Percentiles rank a stretch among this genome's conserved stretches.
Conservation (phyloP, 2,113 vertebrate species). For the Callocephalon fimbriatum region DNA sequence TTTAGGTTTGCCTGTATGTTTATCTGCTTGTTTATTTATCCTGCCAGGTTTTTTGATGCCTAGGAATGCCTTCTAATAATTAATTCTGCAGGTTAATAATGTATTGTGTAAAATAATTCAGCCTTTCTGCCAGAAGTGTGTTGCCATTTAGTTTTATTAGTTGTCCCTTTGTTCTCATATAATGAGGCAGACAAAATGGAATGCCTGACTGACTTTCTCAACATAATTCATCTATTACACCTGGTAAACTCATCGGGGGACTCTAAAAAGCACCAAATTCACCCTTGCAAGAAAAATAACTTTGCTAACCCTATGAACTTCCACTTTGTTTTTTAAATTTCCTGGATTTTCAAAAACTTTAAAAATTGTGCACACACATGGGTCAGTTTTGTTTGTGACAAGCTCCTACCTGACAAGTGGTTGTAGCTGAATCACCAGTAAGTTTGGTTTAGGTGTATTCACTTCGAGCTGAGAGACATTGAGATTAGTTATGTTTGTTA, state of each 20-base stretch:
- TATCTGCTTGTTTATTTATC: neutral
- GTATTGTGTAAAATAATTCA: slow-evolving; percentile 33
- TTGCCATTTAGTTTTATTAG: slow-evolving; percentile 39
- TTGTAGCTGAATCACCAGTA: slow-evolving; percentile 65
- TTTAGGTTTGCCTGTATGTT: neutral
- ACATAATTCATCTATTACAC: neutral
- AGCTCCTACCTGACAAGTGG: slow-evolving; percentile 57
- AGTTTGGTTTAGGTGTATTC: slow-evolving; percentile 34
- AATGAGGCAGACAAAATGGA: slow-evolving; percentile 20
- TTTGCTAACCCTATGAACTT: neutral
- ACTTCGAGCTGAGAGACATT: slow-evolving; percentile 29
- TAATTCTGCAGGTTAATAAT: slow-evolving; percentile 47
- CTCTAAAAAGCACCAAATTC: neutral
- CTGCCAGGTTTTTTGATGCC: neutral
- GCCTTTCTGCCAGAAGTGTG: neutral
- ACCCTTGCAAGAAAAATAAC: neutral
- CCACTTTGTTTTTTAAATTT: neutral
- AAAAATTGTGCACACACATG: neutral
- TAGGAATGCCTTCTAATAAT: slow-evolving; percentile 7
- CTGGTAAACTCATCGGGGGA: neutral
- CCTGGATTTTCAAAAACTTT: neutral
- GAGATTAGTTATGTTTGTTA: slow-evolving; percentile 14
- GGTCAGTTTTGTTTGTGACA: neutral
- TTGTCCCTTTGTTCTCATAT: slow-evolving; percentile 9
- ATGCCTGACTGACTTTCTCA: slow-evolving; percentile 6